phyloP scores from a whole-genome alignment of 2,113 vertebrate species.

The Pica pica region DNA sequence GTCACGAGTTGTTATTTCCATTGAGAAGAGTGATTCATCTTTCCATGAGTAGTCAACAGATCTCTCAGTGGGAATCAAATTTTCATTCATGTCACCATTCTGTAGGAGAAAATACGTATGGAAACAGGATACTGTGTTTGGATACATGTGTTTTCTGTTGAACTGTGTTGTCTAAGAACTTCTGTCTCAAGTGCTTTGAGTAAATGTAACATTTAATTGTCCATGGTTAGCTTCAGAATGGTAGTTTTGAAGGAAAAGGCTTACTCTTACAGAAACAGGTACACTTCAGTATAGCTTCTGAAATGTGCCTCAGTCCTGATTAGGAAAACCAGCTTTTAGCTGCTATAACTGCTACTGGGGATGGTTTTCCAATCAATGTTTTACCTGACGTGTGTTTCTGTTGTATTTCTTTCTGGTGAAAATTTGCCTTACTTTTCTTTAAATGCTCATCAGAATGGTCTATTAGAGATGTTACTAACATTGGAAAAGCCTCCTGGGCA shows the following conservation, averaged over 20 bases:
- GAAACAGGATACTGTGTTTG: not conserved
- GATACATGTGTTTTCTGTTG: constrained; percentile 25
- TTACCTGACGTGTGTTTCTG: not conserved
- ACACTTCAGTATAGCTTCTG: not conserved
- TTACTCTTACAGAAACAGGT: not conserved
- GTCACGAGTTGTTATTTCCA: constrained; percentile 61
- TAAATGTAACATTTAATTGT: not conserved
- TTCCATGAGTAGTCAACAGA: constrained; percentile 42
- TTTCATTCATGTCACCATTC: constrained; percentile 49
- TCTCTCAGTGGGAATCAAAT: constrained; percentile 60
- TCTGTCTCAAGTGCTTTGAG: not conserved
- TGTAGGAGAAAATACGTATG: constrained; percentile 30
- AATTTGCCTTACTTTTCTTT: not conserved
- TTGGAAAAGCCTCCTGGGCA: not conserved
- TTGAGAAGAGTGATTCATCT: constrained; percentile 64
- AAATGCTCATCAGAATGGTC: not conserved
- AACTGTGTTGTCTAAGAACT: not conserved
- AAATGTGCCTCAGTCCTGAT: not conserved
- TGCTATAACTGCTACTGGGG: not conserved
- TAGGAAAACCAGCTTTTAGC: not conserved
- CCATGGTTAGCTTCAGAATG: not conserved
- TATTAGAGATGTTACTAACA: not conserved
- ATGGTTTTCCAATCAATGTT: not conserved
- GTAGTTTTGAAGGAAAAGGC: not conserved
- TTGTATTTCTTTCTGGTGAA: not conserved